Percentiles rank a stretch among this genome's conserved stretches.
Conservation (phyloP, 2,797 vertebrate genomes). For the Xyrichtys novacula region DNA sequence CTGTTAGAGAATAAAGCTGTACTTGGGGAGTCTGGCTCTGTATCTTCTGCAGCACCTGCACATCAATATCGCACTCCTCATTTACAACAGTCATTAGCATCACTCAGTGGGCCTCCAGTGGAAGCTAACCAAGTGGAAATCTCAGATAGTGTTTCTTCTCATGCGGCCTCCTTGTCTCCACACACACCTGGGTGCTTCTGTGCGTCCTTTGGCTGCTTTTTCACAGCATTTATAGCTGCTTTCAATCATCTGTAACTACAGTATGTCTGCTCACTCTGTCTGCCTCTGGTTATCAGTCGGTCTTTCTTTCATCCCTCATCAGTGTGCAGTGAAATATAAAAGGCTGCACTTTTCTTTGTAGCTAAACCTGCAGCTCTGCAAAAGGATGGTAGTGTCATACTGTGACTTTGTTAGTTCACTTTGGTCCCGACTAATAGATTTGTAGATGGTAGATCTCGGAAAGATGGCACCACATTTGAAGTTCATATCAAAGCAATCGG, state of each 20-base stretch:
- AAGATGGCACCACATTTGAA: too few relatives aligned
- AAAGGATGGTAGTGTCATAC: not conserved
- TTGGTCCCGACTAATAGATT: not conserved
- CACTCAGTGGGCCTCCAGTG: conserved; percentile 57
- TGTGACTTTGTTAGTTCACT: conserved; percentile 2
- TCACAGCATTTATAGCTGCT: conserved; percentile 44
- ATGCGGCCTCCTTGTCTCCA: conserved; percentile 34
- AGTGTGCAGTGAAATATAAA: conserved; percentile 2
- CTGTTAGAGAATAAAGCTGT: conserved; percentile 32
- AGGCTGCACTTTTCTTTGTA: not conserved
- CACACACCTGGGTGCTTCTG: conserved; percentile 54
- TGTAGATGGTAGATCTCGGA: too few relatives aligned
- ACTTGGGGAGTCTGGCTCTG: conserved; percentile 36
- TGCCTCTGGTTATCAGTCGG: conserved; percentile 24
- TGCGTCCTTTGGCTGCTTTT: conserved; percentile 26
- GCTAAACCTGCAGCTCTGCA: not conserved
- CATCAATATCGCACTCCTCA: conserved; percentile 53
- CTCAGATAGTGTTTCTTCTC: conserved; percentile 43
- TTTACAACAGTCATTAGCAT: conserved; percentile 65
- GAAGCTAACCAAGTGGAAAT: conserved; percentile 66
- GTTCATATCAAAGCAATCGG: too few relatives aligned
- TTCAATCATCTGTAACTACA: conserved; percentile 49
- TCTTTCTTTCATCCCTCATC: conserved; percentile 23
- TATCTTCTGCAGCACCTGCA: conserved; percentile 56
- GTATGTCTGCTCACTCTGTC: conserved; percentile 15